Percentiles rank a stretch among this genome's conserved stretches.
Conservation (phyloP, 1,140 invertebrate species). For the Penaeus indicus region DNA sequence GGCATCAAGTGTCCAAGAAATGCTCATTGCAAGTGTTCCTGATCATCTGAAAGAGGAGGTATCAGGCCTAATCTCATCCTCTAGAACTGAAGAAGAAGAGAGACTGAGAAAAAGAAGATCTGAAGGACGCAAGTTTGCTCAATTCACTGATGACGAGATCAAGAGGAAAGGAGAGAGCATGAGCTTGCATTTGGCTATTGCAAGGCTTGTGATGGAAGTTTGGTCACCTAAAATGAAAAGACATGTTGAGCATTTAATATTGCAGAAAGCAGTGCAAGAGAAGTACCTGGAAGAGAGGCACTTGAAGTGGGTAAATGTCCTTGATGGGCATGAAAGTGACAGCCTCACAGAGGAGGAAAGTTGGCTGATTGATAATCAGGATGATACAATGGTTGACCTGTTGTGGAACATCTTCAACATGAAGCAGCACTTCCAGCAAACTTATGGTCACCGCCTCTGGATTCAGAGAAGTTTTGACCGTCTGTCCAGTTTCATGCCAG, state of each 20-base stretch:
- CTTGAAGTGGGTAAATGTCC: not conserved
- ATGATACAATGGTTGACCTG: slow-evolving; percentile 12
- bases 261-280: slow-evolving; percentile 21
- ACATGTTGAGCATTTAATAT: slow-evolving; percentile 18
- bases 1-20: not conserved
- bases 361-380: slow-evolving; percentile 27
- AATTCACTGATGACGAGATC: not conserved
- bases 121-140: not conserved
- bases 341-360: not conserved
- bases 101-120: not conserved
- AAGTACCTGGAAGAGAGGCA: slow-evolving; percentile 10
- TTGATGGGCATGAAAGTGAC: not conserved
- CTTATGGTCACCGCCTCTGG: slow-evolving; percentile 14
- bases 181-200: not conserved
- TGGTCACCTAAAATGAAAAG: slow-evolving; percentile 38
- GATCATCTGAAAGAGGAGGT: not conserved
- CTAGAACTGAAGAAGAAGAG: not conserved
- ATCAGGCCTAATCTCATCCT: not conserved
- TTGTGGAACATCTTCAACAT: slow-evolving; percentile 44
- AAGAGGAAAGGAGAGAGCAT: not conserved
- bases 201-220: slow-evolving; percentile 16
- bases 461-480: slow-evolving; percentile 18
- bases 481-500: slow-evolving; percentile 14
- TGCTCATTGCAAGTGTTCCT: not conserved
- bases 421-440: slow-evolving; percentile 32